Percentiles rank a stretch among this genome's conserved stretches.
phyloP scores from a whole-genome alignment of 2,888 invertebrate species.

The Rhingia rostrata region DNA sequence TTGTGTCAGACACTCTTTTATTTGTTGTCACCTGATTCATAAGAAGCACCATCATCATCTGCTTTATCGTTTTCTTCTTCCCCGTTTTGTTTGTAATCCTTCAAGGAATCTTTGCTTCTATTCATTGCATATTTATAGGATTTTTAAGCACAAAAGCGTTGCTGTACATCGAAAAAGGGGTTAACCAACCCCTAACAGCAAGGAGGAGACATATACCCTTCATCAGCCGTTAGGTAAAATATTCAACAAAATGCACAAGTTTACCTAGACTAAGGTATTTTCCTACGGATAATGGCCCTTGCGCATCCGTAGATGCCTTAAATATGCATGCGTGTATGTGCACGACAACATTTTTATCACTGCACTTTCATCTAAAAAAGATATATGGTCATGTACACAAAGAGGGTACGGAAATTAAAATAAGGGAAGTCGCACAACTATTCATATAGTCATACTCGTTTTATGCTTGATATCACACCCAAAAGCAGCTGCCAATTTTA shows the following conservation, averaged over 20 bases:
- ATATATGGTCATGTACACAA: neutral
- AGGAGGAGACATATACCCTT: constrained; percentile 6
- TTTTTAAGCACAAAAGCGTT: constrained; percentile 22
- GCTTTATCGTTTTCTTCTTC: neutral
- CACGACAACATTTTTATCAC: constrained; percentile 39
- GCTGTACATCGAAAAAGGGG: constrained; percentile 33
- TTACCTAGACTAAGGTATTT: constrained; percentile 36
- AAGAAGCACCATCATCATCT: neutral
- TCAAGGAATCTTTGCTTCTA: constrained; percentile 40
- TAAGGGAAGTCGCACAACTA: constrained; percentile 30
- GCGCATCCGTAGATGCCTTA: constrained; percentile 42
- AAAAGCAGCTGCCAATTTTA: constrained; percentile 51
- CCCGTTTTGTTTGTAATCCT: constrained; percentile 28
- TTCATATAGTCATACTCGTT: neutral
- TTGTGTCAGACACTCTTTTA: constrained; percentile 29
- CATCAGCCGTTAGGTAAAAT: constrained; percentile 22
- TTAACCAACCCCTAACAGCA: constrained; percentile 50
- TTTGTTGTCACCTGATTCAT: constrained; percentile 27
- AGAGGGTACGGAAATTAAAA: constrained; percentile 35
- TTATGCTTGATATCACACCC: constrained; percentile 59
- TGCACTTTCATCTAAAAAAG: constrained; percentile 32
- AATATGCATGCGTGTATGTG: constrained; percentile 19
- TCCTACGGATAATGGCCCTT: constrained; percentile 16
- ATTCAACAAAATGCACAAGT: constrained; percentile 28
- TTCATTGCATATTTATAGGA: constrained; percentile 68